Base-by-base conservation (phyloP, 1,140 invertebrate species). In the Melitaea cinxia region DNA sequence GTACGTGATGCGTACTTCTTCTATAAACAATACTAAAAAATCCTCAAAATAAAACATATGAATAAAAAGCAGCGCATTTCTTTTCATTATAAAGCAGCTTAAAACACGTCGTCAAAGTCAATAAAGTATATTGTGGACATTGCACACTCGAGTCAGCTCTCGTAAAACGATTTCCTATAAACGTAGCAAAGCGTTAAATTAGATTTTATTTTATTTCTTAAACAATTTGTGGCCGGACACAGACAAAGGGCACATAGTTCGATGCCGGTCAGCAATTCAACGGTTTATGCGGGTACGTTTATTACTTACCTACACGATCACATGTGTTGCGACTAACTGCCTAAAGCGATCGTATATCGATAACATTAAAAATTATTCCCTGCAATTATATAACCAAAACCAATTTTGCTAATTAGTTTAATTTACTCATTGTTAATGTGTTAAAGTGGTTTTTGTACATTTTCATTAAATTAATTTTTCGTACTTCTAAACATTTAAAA, bases 191-290 rank as follows among this genome's bases (percentile, higher is more conserved):
- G 78, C 82, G 77, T 77, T 84, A 90, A 88, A 90, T 90, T 88
- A 85, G 80, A 85, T 86, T 89, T 83, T 89, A 85, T 88, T 89
- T 89, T 85, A 85, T 85, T 88, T 85, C 86, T 88, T 91, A 82
- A 89, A 88, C 83, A 88, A 89, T 89, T 83, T 88, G 85, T 72
- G 88, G 80, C 72, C 68, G 73, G 75, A 73, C 75, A 73, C 75
- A 81, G 78, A 90, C 88, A 89, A 90, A 90, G 81, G 83, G 78
- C 78, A 70, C 75, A 77, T 79, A 83, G 83, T 83, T 82, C 82
- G 77, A 85, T 86, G 66, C 83, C 82, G 83, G 86, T 89, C 86
- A 88, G 88, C 84, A 77, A 84, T 87, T 83, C 82, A 85, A 88
- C 83, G 83, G 85, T 88, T 85, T 88, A 89, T 90, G 85, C 83